Evolutionary conservation across 2,113 vertebrate species (phyloP).

Genomic region (Lepus timidus): DNA sequence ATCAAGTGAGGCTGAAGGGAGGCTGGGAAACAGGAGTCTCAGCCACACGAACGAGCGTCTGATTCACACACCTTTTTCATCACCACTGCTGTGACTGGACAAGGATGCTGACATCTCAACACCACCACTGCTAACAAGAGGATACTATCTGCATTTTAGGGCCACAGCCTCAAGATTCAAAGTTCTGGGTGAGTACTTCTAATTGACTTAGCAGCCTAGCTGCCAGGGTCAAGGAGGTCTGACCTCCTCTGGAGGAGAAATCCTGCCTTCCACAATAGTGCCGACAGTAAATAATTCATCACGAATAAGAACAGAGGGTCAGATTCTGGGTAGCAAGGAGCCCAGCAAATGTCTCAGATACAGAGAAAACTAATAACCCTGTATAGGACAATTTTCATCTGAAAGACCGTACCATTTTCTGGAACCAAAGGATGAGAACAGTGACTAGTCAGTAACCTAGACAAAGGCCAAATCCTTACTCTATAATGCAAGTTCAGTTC

Average conservation of each 20-base stretch:
- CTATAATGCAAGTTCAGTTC: neutral
- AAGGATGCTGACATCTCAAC: neutral
- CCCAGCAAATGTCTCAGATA: neutral
- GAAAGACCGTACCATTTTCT: neutral
- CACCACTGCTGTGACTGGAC: neutral
- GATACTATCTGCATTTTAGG: neutral
- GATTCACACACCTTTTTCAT: neutral
- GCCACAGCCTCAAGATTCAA: neutral
- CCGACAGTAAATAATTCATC: neutral
- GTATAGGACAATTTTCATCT: neutral
- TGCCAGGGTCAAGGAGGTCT: neutral
- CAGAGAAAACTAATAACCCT: neutral
- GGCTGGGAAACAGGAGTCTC: neutral
- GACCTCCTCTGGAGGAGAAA: neutral
- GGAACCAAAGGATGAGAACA: neutral
- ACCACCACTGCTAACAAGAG: neutral
- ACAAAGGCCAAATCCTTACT: slow-evolving; percentile 38
- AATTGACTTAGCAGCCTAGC: neutral
- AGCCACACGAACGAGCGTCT: neutral
- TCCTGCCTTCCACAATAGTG: neutral
- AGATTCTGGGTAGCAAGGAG: neutral
- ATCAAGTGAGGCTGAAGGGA: neutral
- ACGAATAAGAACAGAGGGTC: neutral
- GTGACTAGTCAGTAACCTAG: neutral
- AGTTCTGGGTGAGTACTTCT: neutral